Evolutionary conservation across 2,113 vertebrate genomes (phyloP).

Genomic region (Pachyramphus minor): DNA sequence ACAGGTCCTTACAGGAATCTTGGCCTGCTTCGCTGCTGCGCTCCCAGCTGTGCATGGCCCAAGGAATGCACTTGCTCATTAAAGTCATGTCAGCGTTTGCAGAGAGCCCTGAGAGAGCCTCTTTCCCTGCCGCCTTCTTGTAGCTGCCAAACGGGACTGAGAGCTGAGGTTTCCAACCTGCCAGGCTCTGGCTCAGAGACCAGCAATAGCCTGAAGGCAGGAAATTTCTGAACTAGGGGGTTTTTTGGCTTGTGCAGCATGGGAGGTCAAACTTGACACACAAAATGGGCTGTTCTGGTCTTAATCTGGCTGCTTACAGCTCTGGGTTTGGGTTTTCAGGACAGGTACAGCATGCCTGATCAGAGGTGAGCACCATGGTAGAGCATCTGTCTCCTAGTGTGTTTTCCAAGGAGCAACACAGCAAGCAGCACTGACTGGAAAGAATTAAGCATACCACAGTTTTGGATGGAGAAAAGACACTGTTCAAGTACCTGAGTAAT

Average conservation of each 20-base stretch:
- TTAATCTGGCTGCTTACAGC: background rate
- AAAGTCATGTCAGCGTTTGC: background rate
- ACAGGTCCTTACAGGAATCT: background rate
- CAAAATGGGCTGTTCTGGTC: background rate
- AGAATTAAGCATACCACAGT: background rate
- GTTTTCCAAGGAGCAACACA: background rate
- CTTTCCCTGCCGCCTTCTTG: background rate
- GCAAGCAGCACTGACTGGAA: background rate
- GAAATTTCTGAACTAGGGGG: background rate
- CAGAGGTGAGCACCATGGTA: background rate
- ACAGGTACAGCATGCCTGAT: background rate
- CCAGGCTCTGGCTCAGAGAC: background rate
- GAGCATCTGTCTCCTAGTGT: rapidly evolving
- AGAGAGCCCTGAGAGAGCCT: background rate
- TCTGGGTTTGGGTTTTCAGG: background rate
- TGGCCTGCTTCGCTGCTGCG: background rate
- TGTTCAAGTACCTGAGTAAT: background rate
- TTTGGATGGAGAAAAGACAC: background rate
- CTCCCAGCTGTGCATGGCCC: background rate
- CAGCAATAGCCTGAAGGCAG: background rate
- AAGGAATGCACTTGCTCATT: constrained; percentile 23
- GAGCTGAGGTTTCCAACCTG: background rate
- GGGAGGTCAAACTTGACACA: background rate
- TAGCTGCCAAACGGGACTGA: background rate
- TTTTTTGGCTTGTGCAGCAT: background rate